Evolutionary conservation across 2,113 vertebrate genomes (phyloP), one percentile per base, ranked within the genome.

Genomic region (Choloepus hoffmanni): DNA sequence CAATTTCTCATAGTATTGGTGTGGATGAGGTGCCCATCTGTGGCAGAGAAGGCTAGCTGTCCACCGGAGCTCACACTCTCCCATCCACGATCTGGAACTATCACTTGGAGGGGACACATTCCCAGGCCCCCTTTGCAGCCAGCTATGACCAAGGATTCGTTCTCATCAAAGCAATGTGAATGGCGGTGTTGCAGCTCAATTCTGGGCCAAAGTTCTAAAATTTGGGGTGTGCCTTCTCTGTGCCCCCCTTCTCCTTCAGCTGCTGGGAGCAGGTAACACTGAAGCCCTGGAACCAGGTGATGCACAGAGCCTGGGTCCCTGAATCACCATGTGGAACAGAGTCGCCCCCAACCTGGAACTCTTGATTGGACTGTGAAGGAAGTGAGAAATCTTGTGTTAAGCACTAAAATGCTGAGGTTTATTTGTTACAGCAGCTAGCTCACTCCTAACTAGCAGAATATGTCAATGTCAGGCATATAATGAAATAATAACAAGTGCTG

Each of bases 161-260:
- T 30, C 16, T 43, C 40, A 58, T 24, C 15, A 18, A 50, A 62
- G 19, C n/a, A 36, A 62, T 18, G 18, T 43, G 60, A 68, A 48
- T 2, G 9, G 19, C 55, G 13, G 5, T 19, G 7, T 33, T 1
- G 11, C 3, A 7, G 10, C 13, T 48, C 8, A 43, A 0, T 0
- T 63, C 30, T 62, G 65, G 63, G 16, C 12, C 43, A 89, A 58
- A 43, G 33, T 24, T 82, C 55, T 28, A 50, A 65, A 89, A 79
- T 9, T 0, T 7, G 50, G 68, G 68, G 1, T 15, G 1, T 58
- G 33, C 55, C 3, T 43, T 62, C 4, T 90, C 36, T 14, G 0
- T 5, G 53, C 13, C 43, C 1, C 53, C 7, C 18, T 65, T 23
- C 55, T 12, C 3, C 6, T 21, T 2, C 24, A 45, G 43, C 43